A percentile compares a stretch with the other conserved stretches of the same genome.
Conservation (phyloP, 2,797 vertebrate species). For the Cyclopterus lumpus region DNA sequence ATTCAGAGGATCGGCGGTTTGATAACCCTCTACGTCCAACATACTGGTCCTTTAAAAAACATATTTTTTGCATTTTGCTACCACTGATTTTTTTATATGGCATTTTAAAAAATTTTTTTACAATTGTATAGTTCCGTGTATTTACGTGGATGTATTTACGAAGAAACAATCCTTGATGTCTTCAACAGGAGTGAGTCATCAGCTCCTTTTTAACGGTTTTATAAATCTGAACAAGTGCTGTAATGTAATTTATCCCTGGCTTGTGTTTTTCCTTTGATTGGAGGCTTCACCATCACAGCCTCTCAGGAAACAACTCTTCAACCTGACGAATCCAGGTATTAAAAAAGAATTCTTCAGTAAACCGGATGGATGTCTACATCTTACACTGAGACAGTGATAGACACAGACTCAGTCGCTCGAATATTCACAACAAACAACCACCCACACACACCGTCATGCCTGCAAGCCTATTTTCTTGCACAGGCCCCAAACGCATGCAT, state of each 20-base stretch:
- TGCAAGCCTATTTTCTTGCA: slow-evolving; percentile 31
- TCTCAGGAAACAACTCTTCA: slow-evolving; percentile 44
- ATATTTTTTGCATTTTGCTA: neutral
- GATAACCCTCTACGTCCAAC: no score
- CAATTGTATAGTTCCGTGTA: neutral
- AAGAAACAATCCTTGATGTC: neutral
- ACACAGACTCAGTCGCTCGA: slow-evolving; percentile 33
- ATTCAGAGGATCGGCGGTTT: no score
- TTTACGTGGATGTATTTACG: neutral
- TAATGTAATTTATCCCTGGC: slow-evolving; percentile 5
- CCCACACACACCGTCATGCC: slow-evolving; percentile 60
- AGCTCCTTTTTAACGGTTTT: slow-evolving; percentile 3
- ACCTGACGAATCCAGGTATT: slow-evolving; percentile 36
- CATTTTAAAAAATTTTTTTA: neutral
- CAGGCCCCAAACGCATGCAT: slow-evolving; percentile 29
- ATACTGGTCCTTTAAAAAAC: no score
- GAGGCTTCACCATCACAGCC: slow-evolving; percentile 30
- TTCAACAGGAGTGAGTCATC: slow-evolving; percentile 6
- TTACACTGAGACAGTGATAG: slow-evolving; percentile 49
- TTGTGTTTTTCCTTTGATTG: slow-evolving; percentile 14
- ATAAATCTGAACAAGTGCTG: slow-evolving; percentile 1
- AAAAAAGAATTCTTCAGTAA: slow-evolving; percentile 25
- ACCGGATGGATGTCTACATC: slow-evolving; percentile 52
- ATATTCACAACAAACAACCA: slow-evolving; percentile 57
- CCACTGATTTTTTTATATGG: neutral